Evolutionary conservation across 92 coral and sea anemone genomes (phyloP), one percentile per base, ranked within the genome.

Genomic region (Epizoanthus stellaris): DNA sequence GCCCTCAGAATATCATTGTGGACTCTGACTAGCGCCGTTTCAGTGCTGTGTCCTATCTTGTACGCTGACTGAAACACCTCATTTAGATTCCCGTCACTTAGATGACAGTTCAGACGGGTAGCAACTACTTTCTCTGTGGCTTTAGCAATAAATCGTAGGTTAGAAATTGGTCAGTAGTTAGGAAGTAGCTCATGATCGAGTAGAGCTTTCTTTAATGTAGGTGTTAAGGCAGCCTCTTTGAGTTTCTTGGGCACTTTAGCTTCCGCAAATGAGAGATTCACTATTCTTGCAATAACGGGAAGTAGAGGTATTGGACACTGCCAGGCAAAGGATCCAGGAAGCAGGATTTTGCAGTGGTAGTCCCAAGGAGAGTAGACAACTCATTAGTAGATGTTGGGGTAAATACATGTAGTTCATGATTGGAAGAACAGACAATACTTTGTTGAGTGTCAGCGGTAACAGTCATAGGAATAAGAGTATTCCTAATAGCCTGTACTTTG

Each of bases 111-210:
- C 8, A 40, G 70, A 17, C 76, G 30, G 30, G 77, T 65, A 21
- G 88, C 70, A 62, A 76, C 91, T 72, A 88, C 77, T 76, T 82
- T 88, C 71, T 82, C 84, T 40, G 87, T 88, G 63, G 83, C 91
- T 75, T 88, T 88, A 13, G 87, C 19, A 75, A 87, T 71, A 70
- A 87, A 69, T 70, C 77, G 38, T 19, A 86, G 59, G 60, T 85
- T 82, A 49, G 87, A 82, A 38, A 85, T 70, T 17, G 91, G 91
- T 82, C 77, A 73, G 57, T 64, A 88, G 77, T 36, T 88, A 20
- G 75, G 67, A 14, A 81, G 65, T 58, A 56, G 80, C 39, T 87
- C 90, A 60, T 77, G 63, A 54, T 79, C 89, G 43, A 86, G 89
- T 4, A 61, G 34, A 71, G 88, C 69, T 59, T 86, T 86, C 86